Evolutionary conservation across 2,113 vertebrate species (phyloP).

Genomic region (Alligator mississippiensis): DNA sequence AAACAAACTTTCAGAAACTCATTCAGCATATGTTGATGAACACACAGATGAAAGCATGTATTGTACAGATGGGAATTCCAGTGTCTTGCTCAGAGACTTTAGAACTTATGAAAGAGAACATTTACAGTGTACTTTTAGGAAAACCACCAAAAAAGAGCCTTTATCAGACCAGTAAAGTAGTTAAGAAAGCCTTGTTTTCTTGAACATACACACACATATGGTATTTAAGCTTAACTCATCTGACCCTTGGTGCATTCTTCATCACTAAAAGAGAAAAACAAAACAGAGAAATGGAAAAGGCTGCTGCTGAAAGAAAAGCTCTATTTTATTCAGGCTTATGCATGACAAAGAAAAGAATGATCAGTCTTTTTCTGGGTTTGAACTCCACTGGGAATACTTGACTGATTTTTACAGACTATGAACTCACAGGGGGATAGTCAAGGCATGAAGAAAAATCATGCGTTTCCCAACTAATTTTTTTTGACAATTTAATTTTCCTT

Average conservation of each 20-base stretch:
- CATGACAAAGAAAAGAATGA: not conserved
- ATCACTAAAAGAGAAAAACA: constrained; percentile 39
- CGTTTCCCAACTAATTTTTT: accelerated
- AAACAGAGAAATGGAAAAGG: constrained; percentile 28
- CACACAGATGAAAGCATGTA: constrained; percentile 62
- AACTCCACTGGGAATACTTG: not conserved
- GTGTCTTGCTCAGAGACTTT: not conserved
- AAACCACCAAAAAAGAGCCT: not conserved
- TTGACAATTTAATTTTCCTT: not conserved
- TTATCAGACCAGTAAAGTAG: constrained; percentile 12
- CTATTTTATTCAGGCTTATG: constrained; percentile 18
- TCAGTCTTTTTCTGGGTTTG: not conserved
- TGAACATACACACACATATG: constrained; percentile 1
- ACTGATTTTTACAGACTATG: not conserved
- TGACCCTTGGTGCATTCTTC: constrained; percentile 38
- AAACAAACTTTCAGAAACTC: constrained; percentile 54
- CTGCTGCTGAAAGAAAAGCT: constrained; percentile 23
- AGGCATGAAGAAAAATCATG: not conserved
- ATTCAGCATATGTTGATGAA: constrained; percentile 54
- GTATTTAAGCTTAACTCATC: constrained; percentile 11
- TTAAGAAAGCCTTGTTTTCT: constrained; percentile 51
- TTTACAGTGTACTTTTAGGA: constrained; percentile 1
- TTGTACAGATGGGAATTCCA: constrained; percentile 63
- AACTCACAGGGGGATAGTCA: not conserved
- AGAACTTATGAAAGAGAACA: constrained; percentile 35